Percentiles rank a stretch among this genome's conserved stretches.
These are phyloP conservation scores for Elephantulus edwardii DNA, from an alignment of 2,113 vertebrate species.

Conservation along the genomic window DNA sequence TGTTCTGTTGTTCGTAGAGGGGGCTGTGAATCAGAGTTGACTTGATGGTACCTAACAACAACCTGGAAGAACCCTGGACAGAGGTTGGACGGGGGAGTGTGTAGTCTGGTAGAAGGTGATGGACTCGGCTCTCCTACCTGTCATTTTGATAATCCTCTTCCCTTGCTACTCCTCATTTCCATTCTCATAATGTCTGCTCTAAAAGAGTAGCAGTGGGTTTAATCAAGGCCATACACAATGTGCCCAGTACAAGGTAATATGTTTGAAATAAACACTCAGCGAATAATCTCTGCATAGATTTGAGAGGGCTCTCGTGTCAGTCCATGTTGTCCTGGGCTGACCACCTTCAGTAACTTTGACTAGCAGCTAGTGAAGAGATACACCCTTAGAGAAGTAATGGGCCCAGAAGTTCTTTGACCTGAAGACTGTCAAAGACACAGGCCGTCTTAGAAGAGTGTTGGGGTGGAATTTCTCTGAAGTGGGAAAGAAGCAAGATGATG, in stretches of 20 bases:
- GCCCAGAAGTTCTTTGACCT: neutral
- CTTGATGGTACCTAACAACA: no score
- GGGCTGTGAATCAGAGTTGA: no score
- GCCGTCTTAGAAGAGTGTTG: neutral
- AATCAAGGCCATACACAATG: no score
- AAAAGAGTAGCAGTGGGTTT: no score
- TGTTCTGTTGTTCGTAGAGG: no score
- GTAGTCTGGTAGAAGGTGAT: no score
- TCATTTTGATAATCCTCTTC: no score
- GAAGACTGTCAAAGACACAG: neutral
- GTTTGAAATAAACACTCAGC: neutral
- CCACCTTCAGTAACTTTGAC: neutral
- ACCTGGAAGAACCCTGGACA: neutral
- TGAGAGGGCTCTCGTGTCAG: fast-evolving
- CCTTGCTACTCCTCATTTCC: no score
- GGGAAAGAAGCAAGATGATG: neutral
- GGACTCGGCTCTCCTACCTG: no score
- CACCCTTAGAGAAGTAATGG: neutral
- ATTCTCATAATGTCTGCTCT: no score
- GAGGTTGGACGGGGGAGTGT: no score
- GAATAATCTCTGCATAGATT: fast-evolving
- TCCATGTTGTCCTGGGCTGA: neutral
- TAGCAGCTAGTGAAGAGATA: neutral
- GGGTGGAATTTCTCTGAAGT: neutral
- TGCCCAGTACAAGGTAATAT: no score